Conservation (phyloP, 2,888 invertebrate species). For the Incurvaria masculella region DNA sequence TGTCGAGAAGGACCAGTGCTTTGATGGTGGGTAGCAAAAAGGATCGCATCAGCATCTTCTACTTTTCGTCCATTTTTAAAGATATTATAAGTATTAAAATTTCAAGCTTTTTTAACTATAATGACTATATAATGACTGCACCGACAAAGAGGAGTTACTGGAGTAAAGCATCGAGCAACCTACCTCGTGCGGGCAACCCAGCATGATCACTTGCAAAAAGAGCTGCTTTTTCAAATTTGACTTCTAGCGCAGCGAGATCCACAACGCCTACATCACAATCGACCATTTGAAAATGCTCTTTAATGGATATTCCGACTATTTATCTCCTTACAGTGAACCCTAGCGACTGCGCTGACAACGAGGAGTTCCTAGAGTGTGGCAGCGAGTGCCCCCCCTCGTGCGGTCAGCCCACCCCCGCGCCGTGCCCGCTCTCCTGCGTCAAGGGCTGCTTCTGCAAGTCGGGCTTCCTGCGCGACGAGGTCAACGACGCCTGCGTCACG, state of each 20-base stretch:
- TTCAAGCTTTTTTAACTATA: no score
- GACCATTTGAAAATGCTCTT: no score
- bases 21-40: slow-evolving; percentile 23
- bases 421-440: slow-evolving; percentile 36
- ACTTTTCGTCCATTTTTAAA: no score
- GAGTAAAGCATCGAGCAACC: slow-evolving; percentile 39
- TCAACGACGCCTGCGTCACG: slow-evolving; percentile 31
- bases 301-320: no score
- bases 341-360: slow-evolving; percentile 30
- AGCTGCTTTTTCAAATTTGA: slow-evolving; percentile 46
- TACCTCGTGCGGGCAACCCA: slow-evolving; percentile 32
- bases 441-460: slow-evolving; percentile 45
- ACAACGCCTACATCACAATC: slow-evolving; percentile 32
- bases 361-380: slow-evolving; percentile 40
- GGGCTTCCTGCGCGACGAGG: slow-evolving; percentile 34
- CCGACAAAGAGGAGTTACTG: slow-evolving; percentile 37
- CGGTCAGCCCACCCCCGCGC: slow-evolving; percentile 24
- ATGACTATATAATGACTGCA: slow-evolving; percentile 28
- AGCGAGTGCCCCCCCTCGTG: slow-evolving; percentile 38
- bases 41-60: no score
- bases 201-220: slow-evolving; percentile 36
- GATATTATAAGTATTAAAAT: no score
- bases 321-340: slow-evolving; percentile 7
- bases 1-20: slow-evolving; percentile 32
- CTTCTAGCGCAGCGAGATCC: slow-evolving; percentile 31